Base-by-base conservation (phyloP, 1,140 invertebrate species). In the Forficula auricularia region DNA sequence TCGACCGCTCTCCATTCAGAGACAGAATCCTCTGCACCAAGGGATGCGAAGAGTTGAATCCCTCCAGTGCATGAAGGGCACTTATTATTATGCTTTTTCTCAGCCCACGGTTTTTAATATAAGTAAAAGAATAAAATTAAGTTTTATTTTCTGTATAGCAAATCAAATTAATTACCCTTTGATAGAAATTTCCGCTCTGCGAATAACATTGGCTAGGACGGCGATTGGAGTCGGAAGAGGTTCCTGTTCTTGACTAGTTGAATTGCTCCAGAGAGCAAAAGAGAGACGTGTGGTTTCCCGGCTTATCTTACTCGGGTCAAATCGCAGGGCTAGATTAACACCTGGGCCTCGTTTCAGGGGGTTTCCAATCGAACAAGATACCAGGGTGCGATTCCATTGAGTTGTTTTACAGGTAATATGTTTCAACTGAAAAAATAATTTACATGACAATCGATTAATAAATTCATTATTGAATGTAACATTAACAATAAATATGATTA, bases 321-420 rank as follows among this genome's bases (percentile, higher is more conserved):
- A 92, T 37, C 81, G 64, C 13, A 91, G 66, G 48, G 71, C 70
- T 37, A 88, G 66, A 32, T 69, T 70, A 0, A 61, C 56, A 18
- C 60, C 56, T 19, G 72, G 60, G 37, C 73, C 67, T 50, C 67
- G 72, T 52, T 78, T 77, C 52, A 92, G 82, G 0, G 90, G 91
- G 64, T 96, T 96, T 18, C 88, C 89, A 20, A 95, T 64, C 12
- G 75, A 70, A 60, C 88, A 95, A 0, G 70, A 64, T 2, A 91
- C 75, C 32, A 82, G 50, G 0, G 79, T 84, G 20, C 70, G 70
- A 50, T 86, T 87, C 43, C 73, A 64, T 46, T 75, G 70, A 47
- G 72, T 78, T 6, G 22, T 27, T 27, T 27, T 49, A 54, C 80
- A 84, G 15, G 75, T 75, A 8, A 76, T 65, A 42, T 66, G 65